Evolutionary conservation across 2,888 invertebrate genomes (phyloP).

Genomic region (Suillia variegata): DNA sequence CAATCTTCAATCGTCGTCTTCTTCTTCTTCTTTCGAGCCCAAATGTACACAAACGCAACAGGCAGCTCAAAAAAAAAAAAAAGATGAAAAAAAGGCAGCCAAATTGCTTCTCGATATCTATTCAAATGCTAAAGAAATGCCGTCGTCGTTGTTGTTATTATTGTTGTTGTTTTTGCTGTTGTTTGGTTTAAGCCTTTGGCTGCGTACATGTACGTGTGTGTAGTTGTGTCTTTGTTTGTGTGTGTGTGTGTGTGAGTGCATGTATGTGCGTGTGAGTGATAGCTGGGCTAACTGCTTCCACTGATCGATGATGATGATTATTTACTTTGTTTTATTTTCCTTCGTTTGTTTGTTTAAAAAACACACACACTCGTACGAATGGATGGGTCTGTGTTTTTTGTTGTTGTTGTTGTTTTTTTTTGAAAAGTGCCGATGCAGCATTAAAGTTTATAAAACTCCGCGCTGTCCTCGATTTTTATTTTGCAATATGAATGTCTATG

Average conservation of each 20-base stretch:
- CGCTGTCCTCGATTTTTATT: too few relatives aligned
- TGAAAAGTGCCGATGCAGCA: too few relatives aligned
- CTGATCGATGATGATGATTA: constrained; percentile 51
- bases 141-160: too few relatives aligned
- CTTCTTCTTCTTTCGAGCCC: not conserved
- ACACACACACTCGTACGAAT: too few relatives aligned
- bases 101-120: constrained; percentile 52
- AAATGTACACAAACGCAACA: constrained; percentile 25
- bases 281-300: too few relatives aligned
- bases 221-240: not conserved
- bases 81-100: constrained; percentile 48
- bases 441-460: too few relatives aligned
- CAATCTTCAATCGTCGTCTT: not conserved
- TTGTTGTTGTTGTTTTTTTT: too few relatives aligned
- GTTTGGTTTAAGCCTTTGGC: constrained; percentile 47
- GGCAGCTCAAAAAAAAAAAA: too few relatives aligned
- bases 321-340: constrained; percentile 48
- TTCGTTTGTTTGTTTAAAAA: too few relatives aligned
- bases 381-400: too few relatives aligned
- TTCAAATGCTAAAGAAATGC: not conserved
- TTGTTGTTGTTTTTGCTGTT: too few relatives aligned
- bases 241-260: constrained; percentile 19
- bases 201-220: constrained; percentile 2
- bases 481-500: too few relatives aligned
- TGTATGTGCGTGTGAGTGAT: constrained; percentile 17